A percentile compares a stretch with the other conserved stretches of the same genome.
Evolutionary conservation across 1,140 invertebrate genomes (phyloP).

Genomic region (Pseudomyrmex gracilis): DNA sequence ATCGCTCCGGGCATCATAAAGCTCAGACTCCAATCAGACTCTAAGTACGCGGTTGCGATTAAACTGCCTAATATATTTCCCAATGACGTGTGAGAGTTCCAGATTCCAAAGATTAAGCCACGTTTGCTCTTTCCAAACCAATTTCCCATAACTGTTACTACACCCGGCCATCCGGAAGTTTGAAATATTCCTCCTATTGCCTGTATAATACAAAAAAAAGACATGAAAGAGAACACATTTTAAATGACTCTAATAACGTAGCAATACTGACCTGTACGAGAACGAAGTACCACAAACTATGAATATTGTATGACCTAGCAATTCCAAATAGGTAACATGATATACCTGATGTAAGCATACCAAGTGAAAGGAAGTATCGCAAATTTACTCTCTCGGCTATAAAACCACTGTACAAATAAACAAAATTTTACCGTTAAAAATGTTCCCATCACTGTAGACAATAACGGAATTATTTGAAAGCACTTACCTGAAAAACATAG

Average conservation of each 20-base stretch:
- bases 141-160: constrained; percentile 96
- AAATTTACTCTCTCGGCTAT: constrained; percentile 96
- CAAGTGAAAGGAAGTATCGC: constrained; percentile 94
- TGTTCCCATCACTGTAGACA: not conserved
- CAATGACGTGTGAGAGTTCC: constrained; percentile 98
- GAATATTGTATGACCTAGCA: constrained; percentile 93
- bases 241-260: not conserved
- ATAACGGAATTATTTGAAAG: constrained; percentile 72
- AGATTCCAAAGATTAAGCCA: constrained; percentile 97
- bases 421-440: constrained; percentile 39
- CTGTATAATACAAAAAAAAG: constrained; percentile 83
- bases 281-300: constrained; percentile 94
- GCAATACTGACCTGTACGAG: constrained; percentile 90
- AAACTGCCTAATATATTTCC: constrained; percentile 96
- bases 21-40: constrained; percentile 95
- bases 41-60: constrained; percentile 94
- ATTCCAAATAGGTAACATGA: constrained; percentile 96
- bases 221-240: not conserved
- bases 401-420: constrained; percentile 89
- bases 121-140: constrained; percentile 97
- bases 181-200: constrained; percentile 93
- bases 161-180: constrained; percentile 97
- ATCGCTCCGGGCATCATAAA: constrained; percentile 97
- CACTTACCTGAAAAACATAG: constrained; percentile 95
- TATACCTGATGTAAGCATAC: constrained; percentile 96